phyloP scores from a whole-genome alignment of 2,113 vertebrate species.

The Mellivora capensis region DNA sequence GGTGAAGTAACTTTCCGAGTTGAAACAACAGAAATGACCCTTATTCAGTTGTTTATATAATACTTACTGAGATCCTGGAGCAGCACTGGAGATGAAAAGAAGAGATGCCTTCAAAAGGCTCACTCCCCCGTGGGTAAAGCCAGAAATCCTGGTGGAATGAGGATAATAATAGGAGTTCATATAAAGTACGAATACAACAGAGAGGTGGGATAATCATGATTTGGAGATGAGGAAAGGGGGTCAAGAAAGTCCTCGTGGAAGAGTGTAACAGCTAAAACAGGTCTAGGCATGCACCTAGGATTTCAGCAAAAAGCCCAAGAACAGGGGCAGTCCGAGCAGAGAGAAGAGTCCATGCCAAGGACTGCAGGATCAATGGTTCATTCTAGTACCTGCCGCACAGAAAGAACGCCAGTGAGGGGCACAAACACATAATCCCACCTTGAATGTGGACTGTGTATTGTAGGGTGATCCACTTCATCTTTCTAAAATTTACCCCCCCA shows the following conservation, averaged over 20 bases:
- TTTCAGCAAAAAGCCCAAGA: not conserved
- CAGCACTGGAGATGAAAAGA: not conserved
- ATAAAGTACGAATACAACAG: not conserved
- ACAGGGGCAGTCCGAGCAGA: not conserved
- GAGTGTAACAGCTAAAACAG: not conserved
- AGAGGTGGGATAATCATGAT: not conserved
- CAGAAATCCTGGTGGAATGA: not conserved
- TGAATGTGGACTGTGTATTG: not conserved
- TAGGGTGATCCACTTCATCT: not conserved
- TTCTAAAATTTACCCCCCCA: not conserved
- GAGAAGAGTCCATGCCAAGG: not conserved
- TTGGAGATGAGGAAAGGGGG: not conserved
- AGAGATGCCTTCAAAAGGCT: not conserved
- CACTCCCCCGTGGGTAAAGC: not conserved
- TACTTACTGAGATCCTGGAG: not conserved
- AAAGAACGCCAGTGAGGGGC: not conserved
- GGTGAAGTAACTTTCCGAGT: not conserved
- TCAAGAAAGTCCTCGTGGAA: not conserved
- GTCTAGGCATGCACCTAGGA: not conserved
- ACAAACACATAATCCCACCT: not conserved
- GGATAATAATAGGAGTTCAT: not conserved
- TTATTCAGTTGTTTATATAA: not conserved
- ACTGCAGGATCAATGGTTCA: not conserved
- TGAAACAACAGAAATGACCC: not conserved
- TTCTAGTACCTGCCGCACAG: fast-evolving